These are phyloP conservation scores for Spheniscus humboldti DNA, from an alignment of 2,797 vertebrate genomes.

Conservation along the genomic window DNA sequence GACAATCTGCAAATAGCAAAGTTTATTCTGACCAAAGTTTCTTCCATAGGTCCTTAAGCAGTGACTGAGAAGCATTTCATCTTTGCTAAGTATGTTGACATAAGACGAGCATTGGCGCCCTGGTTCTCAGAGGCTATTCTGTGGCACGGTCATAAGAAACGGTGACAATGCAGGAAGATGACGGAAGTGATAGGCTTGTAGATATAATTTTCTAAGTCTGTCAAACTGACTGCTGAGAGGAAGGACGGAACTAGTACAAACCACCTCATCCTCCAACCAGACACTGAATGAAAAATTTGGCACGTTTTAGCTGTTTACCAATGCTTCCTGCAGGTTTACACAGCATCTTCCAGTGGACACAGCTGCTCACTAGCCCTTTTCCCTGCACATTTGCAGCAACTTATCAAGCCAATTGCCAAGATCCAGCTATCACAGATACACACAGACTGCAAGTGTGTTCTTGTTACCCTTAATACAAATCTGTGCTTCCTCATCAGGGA, in stretches of 20 bases:
- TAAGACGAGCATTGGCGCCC: neutral
- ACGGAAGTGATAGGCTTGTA: neutral
- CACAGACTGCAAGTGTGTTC: neutral
- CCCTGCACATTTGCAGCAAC: neutral
- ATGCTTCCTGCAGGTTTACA: neutral
- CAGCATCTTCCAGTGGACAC: conserved; percentile 8
- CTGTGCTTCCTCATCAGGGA: neutral
- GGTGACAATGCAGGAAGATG: neutral
- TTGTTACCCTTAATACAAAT: neutral
- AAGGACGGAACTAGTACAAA: neutral
- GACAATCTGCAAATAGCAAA: neutral
- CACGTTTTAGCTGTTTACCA: neutral
- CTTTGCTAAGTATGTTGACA: accelerated
- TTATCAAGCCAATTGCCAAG: conserved; percentile 10
- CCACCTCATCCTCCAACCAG: neutral
- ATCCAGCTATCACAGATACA: neutral
- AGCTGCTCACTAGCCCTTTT: conserved; percentile 35
- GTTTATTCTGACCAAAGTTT: neutral
- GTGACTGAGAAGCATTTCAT: neutral
- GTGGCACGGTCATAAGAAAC: neutral
- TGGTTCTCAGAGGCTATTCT: neutral
- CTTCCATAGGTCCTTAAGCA: neutral
- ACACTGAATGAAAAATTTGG: neutral
- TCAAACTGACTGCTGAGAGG: neutral
- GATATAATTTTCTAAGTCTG: neutral